Evolutionary conservation across 64 coral and sea anemone genomes (phyloP), one percentile per base, ranked within the genome.

Genomic region (Anthopleura sola): DNA sequence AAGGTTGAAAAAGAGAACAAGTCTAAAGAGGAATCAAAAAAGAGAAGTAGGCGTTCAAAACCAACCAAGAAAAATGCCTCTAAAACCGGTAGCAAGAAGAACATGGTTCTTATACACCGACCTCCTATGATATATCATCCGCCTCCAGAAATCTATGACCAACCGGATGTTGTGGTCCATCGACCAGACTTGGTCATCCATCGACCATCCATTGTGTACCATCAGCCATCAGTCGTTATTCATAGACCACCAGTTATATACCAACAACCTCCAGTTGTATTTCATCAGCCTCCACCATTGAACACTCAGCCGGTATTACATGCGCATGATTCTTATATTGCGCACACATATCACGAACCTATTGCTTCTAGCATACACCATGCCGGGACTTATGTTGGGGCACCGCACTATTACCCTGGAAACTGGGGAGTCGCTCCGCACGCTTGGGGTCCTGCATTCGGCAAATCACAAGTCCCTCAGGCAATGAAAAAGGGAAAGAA

Each of bases 41-140:
- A 39, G 11, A 84, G 74, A 68, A 54, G 18, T 16, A 84, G 75
- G 26, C 81, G 78, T 78, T 76, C 50, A 18, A 36, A 86, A 20
- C 66, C 80, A 64, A 36, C 33, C 2, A 16, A 38, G 28, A 84
- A 88, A 2, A 76, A 18, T 56, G 62, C 75, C 24, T 28, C 64
- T 19, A 68, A 58, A 8, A 60, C 44, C 10, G 92, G 88, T 0
- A 75, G 81, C 37, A 94, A 95, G 82, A 99, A 99, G 83, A 94
- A 99, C 85, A 87, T 87, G 38, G 77, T 99, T 55, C 77, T 99
- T 53, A 92, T 99, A 20, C 71, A 85, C 24, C 85, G 97, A 31
- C 97, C 97, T 31, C 84, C 97, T 23, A 58, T 99, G 78, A 94
- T 99, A 75, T 99, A 99, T 36, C 97, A 99, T 58, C 97, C 97